Conservation (phyloP, 2,797 vertebrate species). For the Gadopsis marmoratus region DNA sequence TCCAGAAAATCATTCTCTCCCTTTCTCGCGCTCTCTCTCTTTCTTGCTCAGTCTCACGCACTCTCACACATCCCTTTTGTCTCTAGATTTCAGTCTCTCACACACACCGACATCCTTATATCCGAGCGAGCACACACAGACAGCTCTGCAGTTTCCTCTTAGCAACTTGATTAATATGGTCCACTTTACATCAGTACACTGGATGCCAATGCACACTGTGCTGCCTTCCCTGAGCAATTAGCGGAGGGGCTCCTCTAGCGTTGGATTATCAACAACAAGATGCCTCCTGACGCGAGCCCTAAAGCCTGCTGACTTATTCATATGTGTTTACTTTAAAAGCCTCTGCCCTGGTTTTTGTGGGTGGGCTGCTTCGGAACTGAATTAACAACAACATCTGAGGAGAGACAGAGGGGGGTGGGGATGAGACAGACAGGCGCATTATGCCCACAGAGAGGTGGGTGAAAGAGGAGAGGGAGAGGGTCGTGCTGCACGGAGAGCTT, state of each 20-base stretch:
- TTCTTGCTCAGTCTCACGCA: conserved; percentile 14
- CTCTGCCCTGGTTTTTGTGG: conserved; percentile 72
- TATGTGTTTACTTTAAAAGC: conserved; percentile 83
- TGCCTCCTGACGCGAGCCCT: conserved; percentile 82
- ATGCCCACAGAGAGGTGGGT: conserved; percentile 37
- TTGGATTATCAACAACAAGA: conserved; percentile 86
- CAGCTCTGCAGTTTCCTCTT: conserved; percentile 59
- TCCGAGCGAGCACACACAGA: conserved; percentile 10
- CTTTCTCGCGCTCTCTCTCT: not conserved
- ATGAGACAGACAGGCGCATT: conserved; percentile 24
- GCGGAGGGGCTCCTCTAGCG: conserved; percentile 74
- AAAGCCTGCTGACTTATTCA: conserved; percentile 86
- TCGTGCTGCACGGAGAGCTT: not conserved
- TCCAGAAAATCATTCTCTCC: not conserved
- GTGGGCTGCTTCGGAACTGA: conserved; percentile 69
- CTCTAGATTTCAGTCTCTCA: conserved; percentile 17
- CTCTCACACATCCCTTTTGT: conserved; percentile 35
- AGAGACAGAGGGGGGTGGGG: conserved; percentile 18
- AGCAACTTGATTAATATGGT: conserved; percentile 85
- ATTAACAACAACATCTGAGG: conserved; percentile 73
- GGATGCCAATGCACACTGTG: conserved; percentile 80
- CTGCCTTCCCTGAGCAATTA: conserved; percentile 86
- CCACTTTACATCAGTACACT: conserved; percentile 82
- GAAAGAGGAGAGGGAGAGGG: not conserved
- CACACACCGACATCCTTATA: conserved; percentile 29